A percentile compares a stretch with the other conserved stretches of the same genome.
These are phyloP conservation scores for Syngnathus floridae DNA, from an alignment of 2,113 vertebrate species.

Conservation along the genomic window DNA sequence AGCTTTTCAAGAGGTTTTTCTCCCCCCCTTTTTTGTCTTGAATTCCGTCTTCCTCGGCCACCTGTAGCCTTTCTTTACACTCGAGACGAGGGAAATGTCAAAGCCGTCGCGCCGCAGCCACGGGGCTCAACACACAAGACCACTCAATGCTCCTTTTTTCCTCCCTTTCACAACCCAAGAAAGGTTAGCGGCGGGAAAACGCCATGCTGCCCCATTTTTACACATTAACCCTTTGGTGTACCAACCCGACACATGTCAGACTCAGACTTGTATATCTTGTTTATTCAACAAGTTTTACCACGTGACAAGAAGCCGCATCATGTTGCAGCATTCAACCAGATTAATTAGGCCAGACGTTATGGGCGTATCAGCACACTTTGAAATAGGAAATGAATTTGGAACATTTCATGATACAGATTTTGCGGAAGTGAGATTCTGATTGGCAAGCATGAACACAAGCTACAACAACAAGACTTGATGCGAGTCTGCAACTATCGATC, in stretches of 20 bases:
- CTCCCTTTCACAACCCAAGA: slow-evolving; percentile 22
- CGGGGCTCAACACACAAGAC: slow-evolving; percentile 41
- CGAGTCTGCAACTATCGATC: background rate
- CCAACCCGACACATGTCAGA: background rate
- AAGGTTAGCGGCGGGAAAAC: slow-evolving; percentile 32
- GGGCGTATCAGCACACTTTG: background rate
- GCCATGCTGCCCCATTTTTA: background rate
- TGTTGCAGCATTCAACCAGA: background rate
- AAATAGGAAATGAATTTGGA: background rate
- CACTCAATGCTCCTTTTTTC: slow-evolving; percentile 28
- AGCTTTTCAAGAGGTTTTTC: slow-evolving; percentile 28
- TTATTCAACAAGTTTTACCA: background rate
- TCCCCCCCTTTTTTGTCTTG: background rate
- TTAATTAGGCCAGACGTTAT: background rate
- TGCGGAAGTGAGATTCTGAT: background rate
- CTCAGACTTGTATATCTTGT: background rate
- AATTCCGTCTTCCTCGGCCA: slow-evolving; percentile 18
- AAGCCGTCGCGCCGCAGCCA: slow-evolving; percentile 31
- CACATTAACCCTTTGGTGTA: background rate
- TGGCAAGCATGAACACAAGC: background rate
- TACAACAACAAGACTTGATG: background rate
- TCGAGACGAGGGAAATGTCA: slow-evolving; percentile 58
- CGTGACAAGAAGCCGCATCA: background rate
- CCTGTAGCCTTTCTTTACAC: slow-evolving; percentile 64
- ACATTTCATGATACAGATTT: background rate